Conservation (phyloP, 2,113 vertebrate genomes). For the Atherinomorus stipes region DNA sequence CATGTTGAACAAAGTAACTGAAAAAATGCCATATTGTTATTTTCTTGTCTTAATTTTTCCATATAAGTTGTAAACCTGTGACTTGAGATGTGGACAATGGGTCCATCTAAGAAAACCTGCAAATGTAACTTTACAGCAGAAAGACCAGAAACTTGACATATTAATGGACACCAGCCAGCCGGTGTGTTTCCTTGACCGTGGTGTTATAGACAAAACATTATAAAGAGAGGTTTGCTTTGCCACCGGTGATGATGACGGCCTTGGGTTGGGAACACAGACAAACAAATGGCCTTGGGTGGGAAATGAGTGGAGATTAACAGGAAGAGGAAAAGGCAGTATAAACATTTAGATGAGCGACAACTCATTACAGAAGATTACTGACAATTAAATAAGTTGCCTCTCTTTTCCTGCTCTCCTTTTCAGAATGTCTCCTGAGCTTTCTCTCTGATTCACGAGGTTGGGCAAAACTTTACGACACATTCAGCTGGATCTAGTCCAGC, state of each 20-base stretch:
- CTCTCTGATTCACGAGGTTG: background rate
- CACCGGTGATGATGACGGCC: conserved; percentile 25
- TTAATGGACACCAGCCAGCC: background rate
- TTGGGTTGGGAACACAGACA: conserved; percentile 24
- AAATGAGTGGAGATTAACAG: conserved; percentile 60
- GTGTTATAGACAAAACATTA: conserved; percentile 51
- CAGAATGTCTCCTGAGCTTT: background rate
- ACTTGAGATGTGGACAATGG: background rate
- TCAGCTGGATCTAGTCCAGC: conserved; percentile 3
- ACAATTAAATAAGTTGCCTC: conserved; percentile 63
- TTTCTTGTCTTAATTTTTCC: no score
- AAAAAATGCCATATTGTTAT: no score
- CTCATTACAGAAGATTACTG: conserved; percentile 63
- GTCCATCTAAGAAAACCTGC: background rate
- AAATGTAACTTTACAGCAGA: background rate
- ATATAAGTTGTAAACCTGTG: background rate
- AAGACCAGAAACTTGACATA: background rate
- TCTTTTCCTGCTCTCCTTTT: conserved; percentile 8
- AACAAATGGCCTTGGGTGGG: conserved; percentile 41
- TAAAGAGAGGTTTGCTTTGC: conserved; percentile 18
- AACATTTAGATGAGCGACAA: conserved; percentile 58
- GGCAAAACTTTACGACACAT: background rate
- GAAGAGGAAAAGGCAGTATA: conserved; percentile 71
- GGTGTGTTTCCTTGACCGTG: conserved; percentile 1
- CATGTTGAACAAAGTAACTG: no score